phyloP scores from a whole-genome alignment of 2,113 vertebrate genomes.

The Platycercus adscitus region DNA sequence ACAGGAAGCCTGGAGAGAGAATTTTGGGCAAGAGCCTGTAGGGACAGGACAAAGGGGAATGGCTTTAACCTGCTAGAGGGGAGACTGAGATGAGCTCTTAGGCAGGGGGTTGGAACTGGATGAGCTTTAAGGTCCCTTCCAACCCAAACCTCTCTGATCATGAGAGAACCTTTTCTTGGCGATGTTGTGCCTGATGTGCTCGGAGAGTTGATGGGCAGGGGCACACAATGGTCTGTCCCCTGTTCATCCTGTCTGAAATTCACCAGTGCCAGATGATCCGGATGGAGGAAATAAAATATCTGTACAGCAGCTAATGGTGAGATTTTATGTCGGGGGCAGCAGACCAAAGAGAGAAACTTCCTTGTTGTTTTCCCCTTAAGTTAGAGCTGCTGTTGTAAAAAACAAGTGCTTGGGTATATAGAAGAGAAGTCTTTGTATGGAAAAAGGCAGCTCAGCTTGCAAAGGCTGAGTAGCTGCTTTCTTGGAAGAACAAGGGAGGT shows the following conservation, averaged over 20 bases:
- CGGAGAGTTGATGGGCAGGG: not conserved
- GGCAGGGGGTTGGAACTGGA: too few relatives aligned
- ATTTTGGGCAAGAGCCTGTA: too few relatives aligned
- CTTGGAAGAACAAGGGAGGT: not conserved
- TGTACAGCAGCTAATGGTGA: not conserved
- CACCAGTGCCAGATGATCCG: not conserved
- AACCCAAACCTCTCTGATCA: not conserved
- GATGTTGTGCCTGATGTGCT: accelerated
- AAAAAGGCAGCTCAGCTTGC: not conserved
- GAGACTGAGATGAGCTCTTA: too few relatives aligned
- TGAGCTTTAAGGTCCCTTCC: too few relatives aligned
- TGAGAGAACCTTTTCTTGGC: not conserved
- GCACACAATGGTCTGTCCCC: not conserved
- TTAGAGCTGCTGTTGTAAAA: not conserved
- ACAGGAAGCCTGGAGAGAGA: not conserved
- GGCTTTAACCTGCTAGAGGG: too few relatives aligned
- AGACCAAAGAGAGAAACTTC: not conserved
- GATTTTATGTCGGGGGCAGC: not conserved
- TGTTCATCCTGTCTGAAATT: not conserved
- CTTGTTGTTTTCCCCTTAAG: not conserved
- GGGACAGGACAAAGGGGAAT: too few relatives aligned
- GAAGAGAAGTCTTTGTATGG: not conserved
- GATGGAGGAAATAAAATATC: not conserved
- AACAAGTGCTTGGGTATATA: not conserved
- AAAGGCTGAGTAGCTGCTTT: not conserved